Evolutionary conservation across 1,140 invertebrate species (phyloP), one percentile per base, ranked within the genome.

Genomic region (Conopomorpha cramerella): DNA sequence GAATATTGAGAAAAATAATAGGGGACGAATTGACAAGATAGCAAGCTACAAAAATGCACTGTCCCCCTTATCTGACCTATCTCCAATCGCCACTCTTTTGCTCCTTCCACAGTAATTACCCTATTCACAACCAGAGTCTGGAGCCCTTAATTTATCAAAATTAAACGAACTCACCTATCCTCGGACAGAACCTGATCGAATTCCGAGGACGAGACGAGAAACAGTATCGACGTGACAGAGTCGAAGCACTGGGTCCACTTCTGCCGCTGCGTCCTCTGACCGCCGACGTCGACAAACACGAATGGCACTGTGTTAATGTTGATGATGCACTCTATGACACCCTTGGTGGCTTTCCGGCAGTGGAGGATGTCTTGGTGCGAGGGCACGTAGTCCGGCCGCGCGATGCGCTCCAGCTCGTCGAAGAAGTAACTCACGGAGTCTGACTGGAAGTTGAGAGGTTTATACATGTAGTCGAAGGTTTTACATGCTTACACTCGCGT

Each of bases 191-290:
- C 93, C 79, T 93, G 96, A 80, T 99, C 96, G 77, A 95, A 99
- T 80, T 98, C 96, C 16, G 93, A 97, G 25, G 93, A 95, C 4
- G 96, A 96, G 11, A 97, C 95, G 36, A 99, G 83, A 79, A 98
- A 98, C 48, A 99, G 78, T 72, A 96, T 95, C 16, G 95, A 97
- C 15, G 95, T 98, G 19, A 99, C 95, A 27, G 88, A 91, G 55
- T 95, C 92, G 77, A 98, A 98, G 78, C 96, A 98, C 78, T 94
- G 93, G 53, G 93, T 92, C 96, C 96, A 99, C 74, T 98, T 99
- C 78, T 95, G 93, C 53, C 96, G 82, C 68, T 99, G 96, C 40
- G 95, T 97, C 66, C 96, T 79, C 77, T 99, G 96, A n/a, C 96
- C 96, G 26, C 96, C 95, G 26, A 98, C 95, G 80, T 98, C 95